These are phyloP conservation scores for Gadus chalcogrammus DNA, from an alignment of 2,113 vertebrate species.

Conservation along the genomic window DNA sequence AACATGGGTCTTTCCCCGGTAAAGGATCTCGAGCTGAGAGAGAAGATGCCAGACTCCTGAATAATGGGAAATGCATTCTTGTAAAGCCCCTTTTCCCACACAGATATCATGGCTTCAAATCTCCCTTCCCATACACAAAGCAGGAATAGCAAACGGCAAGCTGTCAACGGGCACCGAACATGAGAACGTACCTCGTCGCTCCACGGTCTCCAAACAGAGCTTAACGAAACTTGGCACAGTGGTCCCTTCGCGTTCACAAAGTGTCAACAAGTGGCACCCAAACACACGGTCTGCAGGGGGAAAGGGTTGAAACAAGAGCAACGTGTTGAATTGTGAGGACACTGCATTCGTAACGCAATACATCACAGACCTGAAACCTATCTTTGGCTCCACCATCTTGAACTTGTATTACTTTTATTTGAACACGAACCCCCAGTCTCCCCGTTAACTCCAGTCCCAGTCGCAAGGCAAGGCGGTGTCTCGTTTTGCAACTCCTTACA, in stretches of 20 bases:
- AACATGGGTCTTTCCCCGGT: constrained; percentile 39
- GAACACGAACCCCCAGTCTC: constrained; percentile 51
- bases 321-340: background rate
- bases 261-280: constrained; percentile 82
- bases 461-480: constrained; percentile 51
- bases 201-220: constrained; percentile 83
- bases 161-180: too few relatives aligned
- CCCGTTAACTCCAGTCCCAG: constrained; percentile 32
- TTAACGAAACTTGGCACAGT: constrained; percentile 85
- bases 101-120: background rate
- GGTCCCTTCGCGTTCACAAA: constrained; percentile 85
- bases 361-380: too few relatives aligned
- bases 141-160: background rate
- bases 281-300: constrained; percentile 86
- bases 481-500: constrained; percentile 69
- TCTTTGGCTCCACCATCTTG: background rate
- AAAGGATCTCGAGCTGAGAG: background rate
- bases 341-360: too few relatives aligned
- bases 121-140: constrained; percentile 4
- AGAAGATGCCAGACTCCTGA: background rate
- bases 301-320: background rate
- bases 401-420: background rate
- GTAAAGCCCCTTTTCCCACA: constrained; percentile 2
- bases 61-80: constrained; percentile 5
- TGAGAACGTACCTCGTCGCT: constrained; percentile 79